Evolutionary conservation across 1,140 invertebrate genomes (phyloP).

Genomic region (Drosophila tristis): DNA sequence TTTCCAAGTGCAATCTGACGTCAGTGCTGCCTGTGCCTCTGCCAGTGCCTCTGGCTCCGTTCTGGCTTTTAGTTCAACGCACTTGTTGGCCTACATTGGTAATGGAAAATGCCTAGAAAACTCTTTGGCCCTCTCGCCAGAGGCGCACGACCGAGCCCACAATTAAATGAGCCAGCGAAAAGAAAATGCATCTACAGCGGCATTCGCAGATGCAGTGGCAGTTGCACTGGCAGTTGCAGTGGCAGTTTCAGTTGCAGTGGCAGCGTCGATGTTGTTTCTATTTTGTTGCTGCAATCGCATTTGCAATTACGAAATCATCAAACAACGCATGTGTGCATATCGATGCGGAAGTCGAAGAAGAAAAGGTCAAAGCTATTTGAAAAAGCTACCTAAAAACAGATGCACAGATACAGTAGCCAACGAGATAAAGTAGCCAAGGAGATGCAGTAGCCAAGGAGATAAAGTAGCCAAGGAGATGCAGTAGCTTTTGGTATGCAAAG

Average conservation of each 20-base stretch:
- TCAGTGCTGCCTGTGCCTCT: conserved; percentile 21
- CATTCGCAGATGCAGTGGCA: conserved; percentile 7
- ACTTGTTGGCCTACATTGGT: conserved; percentile 80
- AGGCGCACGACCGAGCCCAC: conserved; percentile 19
- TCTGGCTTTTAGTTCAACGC: conserved; percentile 71
- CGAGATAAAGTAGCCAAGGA: conserved; percentile 1
- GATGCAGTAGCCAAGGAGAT: conserved; percentile 14
- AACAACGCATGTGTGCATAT: conserved; percentile 54
- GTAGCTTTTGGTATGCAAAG: no score
- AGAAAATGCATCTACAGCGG: conserved; percentile 29
- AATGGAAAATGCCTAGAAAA: conserved; percentile 39
- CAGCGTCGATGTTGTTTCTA: conserved; percentile 29
- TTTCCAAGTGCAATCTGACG: conserved; percentile 22
- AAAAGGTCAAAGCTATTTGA: conserved; percentile 53
- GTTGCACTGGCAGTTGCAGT: conserved; percentile 5
- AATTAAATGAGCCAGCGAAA: conserved; percentile 57
- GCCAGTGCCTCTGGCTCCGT: conserved; percentile 4
- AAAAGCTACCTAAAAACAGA: conserved; percentile 21
- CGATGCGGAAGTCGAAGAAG: conserved; percentile 50
- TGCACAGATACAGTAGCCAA: conserved; percentile 18
- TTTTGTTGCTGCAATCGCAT: conserved; percentile 29
- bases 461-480: neutral
- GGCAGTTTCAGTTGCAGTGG: conserved; percentile 13
- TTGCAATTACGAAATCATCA: conserved; percentile 68
- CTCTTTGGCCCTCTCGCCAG: conserved; percentile 17